Evolutionary conservation across 2,888 invertebrate genomes (phyloP), one percentile per base, ranked within the genome.

Genomic region (Hyposoter didymator): DNA sequence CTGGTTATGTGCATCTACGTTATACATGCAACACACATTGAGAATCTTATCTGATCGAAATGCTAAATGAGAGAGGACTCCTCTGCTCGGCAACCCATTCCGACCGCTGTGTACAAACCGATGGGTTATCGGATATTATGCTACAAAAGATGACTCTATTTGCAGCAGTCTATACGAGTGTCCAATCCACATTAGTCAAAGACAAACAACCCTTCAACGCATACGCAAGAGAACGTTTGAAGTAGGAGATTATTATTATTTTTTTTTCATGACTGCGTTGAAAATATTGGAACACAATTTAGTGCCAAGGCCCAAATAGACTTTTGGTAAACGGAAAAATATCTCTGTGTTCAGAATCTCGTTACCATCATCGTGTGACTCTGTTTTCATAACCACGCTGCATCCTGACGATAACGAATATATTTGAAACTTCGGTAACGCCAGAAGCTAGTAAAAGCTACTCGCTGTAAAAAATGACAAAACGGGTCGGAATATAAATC

Each of bases 31-130:
- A 67, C n/a, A 52, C 35, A 43, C 67, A 69, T 28, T 72, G 78
- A 81, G 59, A 72, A 79, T 82, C 81, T 81, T 81, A 82, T 85
- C 81, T 78, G 76, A 85, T 85, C 73, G 80, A 78, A 81, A 80
- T 74, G 49, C 67, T 76, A 76, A 76, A 75, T 78, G 70, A 74
- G 73, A 82, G 67, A 75, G 52, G 52, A 64, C 49, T 67, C 45
- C 62, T 78, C 49, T 62, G 64, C 82, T 69, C 66, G 75, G 66
- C 78, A 78, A 55, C 35, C 72, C 62, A 78, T 66, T 64, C 66
- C 55, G 28, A 59, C 28, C 28, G 19, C 32, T 55, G 35, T 72
- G 49, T 74, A 39, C 39, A 0, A 39, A 39, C 7, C 74, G 62
- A 43, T 79, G 43, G 70, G 76, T 82, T 55, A 28, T 47, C 28